Conservation (phyloP, 1,140 invertebrate genomes). For the Caenorhabditis remanei region DNA sequence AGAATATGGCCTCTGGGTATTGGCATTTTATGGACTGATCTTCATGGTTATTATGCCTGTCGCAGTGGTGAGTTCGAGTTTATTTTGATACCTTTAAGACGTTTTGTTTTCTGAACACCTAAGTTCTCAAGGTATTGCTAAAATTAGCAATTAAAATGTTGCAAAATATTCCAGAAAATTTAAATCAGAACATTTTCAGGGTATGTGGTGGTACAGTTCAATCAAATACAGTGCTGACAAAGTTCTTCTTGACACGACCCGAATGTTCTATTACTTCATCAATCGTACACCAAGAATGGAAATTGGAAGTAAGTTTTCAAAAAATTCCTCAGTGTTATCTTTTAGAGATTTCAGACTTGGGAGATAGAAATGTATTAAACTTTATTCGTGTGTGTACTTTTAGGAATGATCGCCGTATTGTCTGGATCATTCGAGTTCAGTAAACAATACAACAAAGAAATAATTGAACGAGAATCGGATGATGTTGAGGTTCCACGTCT, state of each 20-base stretch:
- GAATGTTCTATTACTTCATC: slow-evolving; percentile 95
- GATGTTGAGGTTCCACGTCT: slow-evolving; percentile 94
- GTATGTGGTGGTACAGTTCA: slow-evolving; percentile 98
- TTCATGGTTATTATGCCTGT: slow-evolving; percentile 97
- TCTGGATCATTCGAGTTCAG: slow-evolving; percentile 96
- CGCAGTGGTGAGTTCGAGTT: slow-evolving; percentile 82
- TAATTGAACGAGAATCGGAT: slow-evolving; percentile 91
- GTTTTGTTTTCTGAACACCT: too few species aligned
- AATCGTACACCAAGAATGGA: slow-evolving; percentile 94
- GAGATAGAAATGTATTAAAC: slow-evolving; percentile 2
- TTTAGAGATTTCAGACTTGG: slow-evolving; percentile 35
- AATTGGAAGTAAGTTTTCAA: slow-evolving; percentile 83
- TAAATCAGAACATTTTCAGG: slow-evolving; percentile 79
- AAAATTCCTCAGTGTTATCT: neutral
- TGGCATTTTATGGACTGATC: slow-evolving; percentile 93
- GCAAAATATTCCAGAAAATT: slow-evolving; percentile 37
- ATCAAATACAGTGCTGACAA: slow-evolving; percentile 93
- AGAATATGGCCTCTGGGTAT: slow-evolving; percentile 97
- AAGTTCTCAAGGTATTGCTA: neutral
- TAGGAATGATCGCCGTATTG: slow-evolving; percentile 92
- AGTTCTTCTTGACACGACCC: slow-evolving; percentile 92
- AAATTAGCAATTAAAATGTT: neutral
- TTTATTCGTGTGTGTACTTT: slow-evolving; percentile 34
- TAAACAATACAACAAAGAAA: slow-evolving; percentile 91
- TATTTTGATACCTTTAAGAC: too few species aligned